Base-by-base conservation (phyloP, 2,113 vertebrate species). In the Procavia capensis region DNA sequence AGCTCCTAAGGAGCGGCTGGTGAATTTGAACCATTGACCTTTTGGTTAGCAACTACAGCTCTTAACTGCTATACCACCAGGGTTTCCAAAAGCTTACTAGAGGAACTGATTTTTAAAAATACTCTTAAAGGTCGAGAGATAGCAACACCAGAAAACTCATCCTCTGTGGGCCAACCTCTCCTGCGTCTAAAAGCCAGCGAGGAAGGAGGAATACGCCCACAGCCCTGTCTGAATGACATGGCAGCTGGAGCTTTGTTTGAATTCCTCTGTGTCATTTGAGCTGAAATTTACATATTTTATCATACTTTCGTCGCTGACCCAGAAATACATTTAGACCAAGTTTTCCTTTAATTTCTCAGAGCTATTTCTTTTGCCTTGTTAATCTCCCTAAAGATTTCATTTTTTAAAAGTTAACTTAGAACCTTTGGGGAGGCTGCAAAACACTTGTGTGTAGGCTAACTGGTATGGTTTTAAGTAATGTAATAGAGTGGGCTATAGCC, bases 331-430 rank as follows among this genome's bases (percentile, higher is more conserved):
- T 72, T 36, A 57, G 24, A 68, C 29, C 45, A 61, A 45, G 24
- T 36, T 43, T 79, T n/a, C 22, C 68, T 34, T 89, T 54, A 10
- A n/a, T 78, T 85, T 86, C 63, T 89, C n/a, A 43, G 68, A 61
- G 47, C 4, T 86, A n/a, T 59, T 90, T 87, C 59, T 50, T 17
- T 14, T 41, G 41, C 9, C 85, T 85, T 66, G 57, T 87, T 86
- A 90, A 50, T 24, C 39, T 86, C 84, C 39, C 88, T 31, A 27
- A 57, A 41, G 54, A 82, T 41, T 72, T 39, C 31, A 31, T 95
- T 88, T 96, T 31, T 94, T 88, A 45, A 66, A 75, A 61, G 85
- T 81, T 82, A 91, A 74, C 50, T 61, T 0, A n/a, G 72, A 43
- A 22, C 20, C 93, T 85, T 34, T 1, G 3, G 84, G 90, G 64